These are phyloP conservation scores for Brachionichthys hirsutus DNA, from an alignment of 2,113 vertebrate species.

Conservation along the genomic window DNA sequence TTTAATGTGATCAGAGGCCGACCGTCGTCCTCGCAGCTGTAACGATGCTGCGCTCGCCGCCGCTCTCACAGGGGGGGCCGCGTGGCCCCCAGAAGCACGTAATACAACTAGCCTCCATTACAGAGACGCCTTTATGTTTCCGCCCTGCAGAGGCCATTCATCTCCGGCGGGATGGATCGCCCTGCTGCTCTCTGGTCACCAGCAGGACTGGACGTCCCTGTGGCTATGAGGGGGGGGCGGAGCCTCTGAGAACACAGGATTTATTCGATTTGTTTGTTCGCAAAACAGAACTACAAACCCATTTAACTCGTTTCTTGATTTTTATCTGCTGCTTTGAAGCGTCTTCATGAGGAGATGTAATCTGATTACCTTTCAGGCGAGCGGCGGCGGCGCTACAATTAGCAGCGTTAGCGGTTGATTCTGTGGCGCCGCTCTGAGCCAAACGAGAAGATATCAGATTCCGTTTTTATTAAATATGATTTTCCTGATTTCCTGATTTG, in stretches of 20 bases:
- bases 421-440: too few species aligned
- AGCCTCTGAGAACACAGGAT: constrained; percentile 1
- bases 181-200: constrained; percentile 37
- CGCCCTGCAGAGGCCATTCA: constrained; percentile 57
- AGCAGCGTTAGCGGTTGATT: too few species aligned
- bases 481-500: too few species aligned
- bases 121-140: constrained; percentile 64
- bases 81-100: constrained; percentile 60
- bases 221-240: constrained; percentile 12
- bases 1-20: constrained; percentile 87
- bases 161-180: constrained; percentile 58
- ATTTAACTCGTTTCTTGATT: too few species aligned
- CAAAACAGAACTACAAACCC: background rate
- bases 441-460: too few species aligned
- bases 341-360: too few species aligned
- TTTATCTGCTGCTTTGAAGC: too few species aligned
- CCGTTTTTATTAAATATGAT: too few species aligned
- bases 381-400: too few species aligned
- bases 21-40: constrained; percentile 60
- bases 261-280: constrained; percentile 16
- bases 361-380: too few species aligned
- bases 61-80: constrained; percentile 45
- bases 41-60: constrained; percentile 52
- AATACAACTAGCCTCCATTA: constrained; percentile 65
- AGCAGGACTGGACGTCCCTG: constrained; percentile 53